Percentiles rank a stretch among this genome's conserved stretches.
Conservation (phyloP, 2,888 invertebrate species). For the Ctenicera cuprea region DNA sequence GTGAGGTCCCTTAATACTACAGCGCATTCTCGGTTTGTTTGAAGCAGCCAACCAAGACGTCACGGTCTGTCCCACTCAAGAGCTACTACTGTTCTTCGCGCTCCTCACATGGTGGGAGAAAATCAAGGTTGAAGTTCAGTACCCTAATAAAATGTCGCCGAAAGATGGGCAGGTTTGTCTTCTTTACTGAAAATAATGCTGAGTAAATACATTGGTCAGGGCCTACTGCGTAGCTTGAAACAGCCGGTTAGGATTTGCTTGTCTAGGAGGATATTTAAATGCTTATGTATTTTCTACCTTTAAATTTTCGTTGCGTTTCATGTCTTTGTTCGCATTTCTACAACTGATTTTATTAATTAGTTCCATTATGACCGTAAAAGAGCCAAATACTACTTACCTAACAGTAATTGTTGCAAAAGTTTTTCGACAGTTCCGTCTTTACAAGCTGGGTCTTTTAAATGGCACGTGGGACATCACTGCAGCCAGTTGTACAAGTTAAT, state of each 20-base stretch:
- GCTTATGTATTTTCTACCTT: not conserved
- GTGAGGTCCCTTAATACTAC: slow-evolving; percentile 54
- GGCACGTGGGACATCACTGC: no score
- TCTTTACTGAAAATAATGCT: not conserved
- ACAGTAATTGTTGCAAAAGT: no score
- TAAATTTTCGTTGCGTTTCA: not conserved
- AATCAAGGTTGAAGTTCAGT: slow-evolving; percentile 48
- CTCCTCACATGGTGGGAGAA: slow-evolving; percentile 27
- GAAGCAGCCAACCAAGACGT: slow-evolving; percentile 64
- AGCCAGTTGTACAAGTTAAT: no score
- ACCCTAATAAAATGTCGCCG: slow-evolving; percentile 38
- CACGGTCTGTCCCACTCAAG: slow-evolving; percentile 62
- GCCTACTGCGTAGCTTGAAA: slow-evolving; percentile 7
- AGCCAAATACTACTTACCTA: no score
- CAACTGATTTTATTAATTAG: not conserved
- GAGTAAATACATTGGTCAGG: not conserved
- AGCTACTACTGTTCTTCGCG: slow-evolving; percentile 40
- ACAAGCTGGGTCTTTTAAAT: no score
- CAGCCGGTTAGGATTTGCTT: slow-evolving; percentile 10
- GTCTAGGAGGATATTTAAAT: no score
- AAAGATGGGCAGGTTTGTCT: slow-evolving; percentile 3
- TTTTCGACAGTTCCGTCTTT: no score
- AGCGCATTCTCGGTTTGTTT: slow-evolving; percentile 56
- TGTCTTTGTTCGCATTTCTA: not conserved
- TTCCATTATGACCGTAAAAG: no score